phyloP scores from a whole-genome alignment of 2,888 invertebrate genomes.

The Trilocha varians region DNA sequence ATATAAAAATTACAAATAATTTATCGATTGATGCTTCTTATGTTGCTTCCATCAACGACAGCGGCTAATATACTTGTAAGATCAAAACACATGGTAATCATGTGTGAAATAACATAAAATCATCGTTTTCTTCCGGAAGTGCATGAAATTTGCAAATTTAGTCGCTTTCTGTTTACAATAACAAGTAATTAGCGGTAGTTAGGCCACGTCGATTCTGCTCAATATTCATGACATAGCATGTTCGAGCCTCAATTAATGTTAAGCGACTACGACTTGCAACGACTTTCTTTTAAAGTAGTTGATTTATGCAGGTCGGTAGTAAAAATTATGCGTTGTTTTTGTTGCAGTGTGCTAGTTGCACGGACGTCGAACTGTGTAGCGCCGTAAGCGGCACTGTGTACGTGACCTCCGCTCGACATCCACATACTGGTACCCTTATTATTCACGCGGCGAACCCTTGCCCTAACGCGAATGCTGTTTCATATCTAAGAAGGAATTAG shows the following conservation, averaged over 20 bases:
- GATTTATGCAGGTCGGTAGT: neutral
- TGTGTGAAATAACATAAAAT: no score
- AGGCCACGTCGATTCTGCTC: slow-evolving; percentile 31
- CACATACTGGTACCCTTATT: slow-evolving; percentile 46
- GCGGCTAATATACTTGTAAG: no score
- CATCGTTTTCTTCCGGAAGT: no score
- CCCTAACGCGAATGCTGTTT: slow-evolving; percentile 35
- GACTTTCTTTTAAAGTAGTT: slow-evolving; percentile 18
- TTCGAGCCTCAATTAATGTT: slow-evolving; percentile 31
- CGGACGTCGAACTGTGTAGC: slow-evolving; percentile 41
- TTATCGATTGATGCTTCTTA: no score
- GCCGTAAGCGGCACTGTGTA: slow-evolving; percentile 34
- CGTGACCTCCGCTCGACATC: slow-evolving; percentile 51
- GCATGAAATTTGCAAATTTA: no score
- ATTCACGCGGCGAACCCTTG: slow-evolving; percentile 39
- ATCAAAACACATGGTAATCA: no score
- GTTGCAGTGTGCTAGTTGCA: slow-evolving; percentile 17
- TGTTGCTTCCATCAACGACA: no score
- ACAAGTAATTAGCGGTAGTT: neutral
- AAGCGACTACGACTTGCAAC: slow-evolving; percentile 21
- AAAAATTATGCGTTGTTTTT: slow-evolving; percentile 7
- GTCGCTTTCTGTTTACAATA: no score
- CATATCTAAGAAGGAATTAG: slow-evolving; percentile 28
- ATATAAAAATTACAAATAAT: no score
- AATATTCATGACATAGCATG: slow-evolving; percentile 47